A percentile compares a stretch with the other conserved stretches of the same genome.
Evolutionary conservation across 2,113 vertebrate species (phyloP).

Genomic region (Mungos mungo): DNA sequence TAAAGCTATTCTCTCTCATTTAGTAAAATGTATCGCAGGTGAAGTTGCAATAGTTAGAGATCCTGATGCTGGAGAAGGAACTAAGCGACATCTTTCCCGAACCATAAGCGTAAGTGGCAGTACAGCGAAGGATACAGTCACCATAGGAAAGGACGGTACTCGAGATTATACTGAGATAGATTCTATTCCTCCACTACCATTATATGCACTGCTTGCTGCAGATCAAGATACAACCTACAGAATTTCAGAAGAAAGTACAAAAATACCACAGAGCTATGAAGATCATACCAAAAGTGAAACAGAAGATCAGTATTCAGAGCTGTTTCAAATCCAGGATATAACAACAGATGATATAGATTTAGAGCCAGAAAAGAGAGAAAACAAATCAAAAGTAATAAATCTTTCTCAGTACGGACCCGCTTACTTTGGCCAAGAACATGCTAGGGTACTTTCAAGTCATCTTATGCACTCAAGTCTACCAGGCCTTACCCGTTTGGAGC

Average conservation of each 20-base stretch:
- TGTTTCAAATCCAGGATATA: constrained; percentile 93
- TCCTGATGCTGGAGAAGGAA: constrained; percentile 92
- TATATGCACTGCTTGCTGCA: constrained; percentile 94
- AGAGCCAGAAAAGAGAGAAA: constrained; percentile 94
- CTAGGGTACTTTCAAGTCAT: constrained; percentile 97
- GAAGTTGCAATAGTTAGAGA: constrained; percentile 97
- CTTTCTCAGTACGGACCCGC: constrained; percentile 97
- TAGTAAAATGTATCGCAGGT: constrained; percentile 98
- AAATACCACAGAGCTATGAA: constrained; percentile 86
- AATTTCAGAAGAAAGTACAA: constrained; percentile 89
- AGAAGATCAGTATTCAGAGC: constrained; percentile 94
- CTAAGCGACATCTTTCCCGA: constrained; percentile 94
- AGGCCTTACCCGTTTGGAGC: constrained; percentile 96
- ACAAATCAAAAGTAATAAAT: constrained; percentile 96
- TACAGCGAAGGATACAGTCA: constrained; percentile 97
- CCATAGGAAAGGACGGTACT: constrained; percentile 95
- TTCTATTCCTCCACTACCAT: constrained; percentile 95
- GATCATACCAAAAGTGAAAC: constrained; percentile 84
- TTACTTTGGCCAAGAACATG: constrained; percentile 96
- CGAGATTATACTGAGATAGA: constrained; percentile 98
- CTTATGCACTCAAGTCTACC: constrained; percentile 99
- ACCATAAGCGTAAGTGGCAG: constrained; percentile 99
- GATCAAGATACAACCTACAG: constrained; percentile 94
- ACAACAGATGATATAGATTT: constrained; percentile 96
- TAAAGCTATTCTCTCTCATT: constrained; percentile 97